phyloP scores from a whole-genome alignment of 2,888 invertebrate species.

The Noctua janthe region DNA sequence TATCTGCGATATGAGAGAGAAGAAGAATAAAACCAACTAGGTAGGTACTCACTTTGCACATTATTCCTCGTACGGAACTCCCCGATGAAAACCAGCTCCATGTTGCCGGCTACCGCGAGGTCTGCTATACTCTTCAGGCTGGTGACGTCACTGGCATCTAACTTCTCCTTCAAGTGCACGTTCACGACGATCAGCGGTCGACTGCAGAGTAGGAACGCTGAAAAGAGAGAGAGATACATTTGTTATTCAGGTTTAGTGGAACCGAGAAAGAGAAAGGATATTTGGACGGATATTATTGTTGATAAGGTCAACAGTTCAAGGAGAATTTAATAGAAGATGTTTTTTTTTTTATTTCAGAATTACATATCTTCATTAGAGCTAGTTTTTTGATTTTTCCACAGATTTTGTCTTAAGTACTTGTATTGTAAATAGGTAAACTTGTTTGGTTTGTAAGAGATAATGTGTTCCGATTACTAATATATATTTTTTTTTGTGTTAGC shows the following conservation, averaged over 20 bases:
- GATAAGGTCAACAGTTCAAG: no score
- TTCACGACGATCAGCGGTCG: conserved; percentile 88
- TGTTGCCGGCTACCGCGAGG: conserved; percentile 70
- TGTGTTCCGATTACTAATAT: no score
- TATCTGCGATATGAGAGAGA: not conserved
- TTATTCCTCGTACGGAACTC: conserved; percentile 83
- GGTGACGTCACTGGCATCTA: conserved; percentile 74
- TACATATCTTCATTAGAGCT: no score
- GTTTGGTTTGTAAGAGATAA: no score
- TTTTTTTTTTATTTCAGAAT: no score
- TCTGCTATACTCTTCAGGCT: conserved; percentile 73
- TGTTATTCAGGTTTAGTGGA: not conserved
- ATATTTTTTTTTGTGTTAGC: no score
- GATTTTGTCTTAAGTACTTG: no score
- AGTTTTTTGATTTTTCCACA: no score
- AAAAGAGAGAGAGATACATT: conserved; percentile 57
- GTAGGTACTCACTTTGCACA: conserved; percentile 78
- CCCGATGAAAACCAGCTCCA: conserved; percentile 80
- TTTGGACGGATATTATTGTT: not conserved
- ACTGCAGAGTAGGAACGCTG: conserved; percentile 88
- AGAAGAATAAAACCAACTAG: not conserved
- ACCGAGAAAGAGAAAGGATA: not conserved
- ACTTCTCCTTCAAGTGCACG: conserved; percentile 75
- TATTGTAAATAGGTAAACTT: no score
- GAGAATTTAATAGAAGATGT: not conserved